Conservation (phyloP, 2,797 vertebrate species). For the Echiichthys vipera region DNA sequence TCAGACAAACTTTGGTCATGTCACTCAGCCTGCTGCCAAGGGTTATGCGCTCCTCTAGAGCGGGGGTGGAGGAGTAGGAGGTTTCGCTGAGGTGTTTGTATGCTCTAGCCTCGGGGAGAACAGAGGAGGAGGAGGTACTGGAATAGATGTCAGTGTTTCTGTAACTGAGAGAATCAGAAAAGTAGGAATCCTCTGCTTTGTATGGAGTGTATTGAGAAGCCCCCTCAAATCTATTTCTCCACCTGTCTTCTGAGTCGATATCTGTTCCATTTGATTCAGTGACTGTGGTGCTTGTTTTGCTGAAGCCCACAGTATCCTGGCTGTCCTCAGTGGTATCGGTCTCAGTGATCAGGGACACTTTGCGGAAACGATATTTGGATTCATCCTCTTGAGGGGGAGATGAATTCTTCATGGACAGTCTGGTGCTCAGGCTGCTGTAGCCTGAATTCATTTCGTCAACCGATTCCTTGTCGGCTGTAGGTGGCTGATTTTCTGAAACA, state of each 20-base stretch:
- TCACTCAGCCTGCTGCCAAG: constrained; percentile 53
- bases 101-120: constrained; percentile 21
- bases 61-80: constrained; percentile 18
- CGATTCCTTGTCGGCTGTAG: constrained; percentile 17
- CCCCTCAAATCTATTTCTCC: constrained; percentile 64
- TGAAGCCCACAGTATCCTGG: background rate
- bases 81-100: constrained; percentile 29
- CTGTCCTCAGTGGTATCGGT: background rate
- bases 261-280: constrained; percentile 17
- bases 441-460: constrained; percentile 69
- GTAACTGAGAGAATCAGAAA: constrained; percentile 32
- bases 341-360: constrained; percentile 81
- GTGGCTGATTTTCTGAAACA: constrained; percentile 15
- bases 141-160: constrained; percentile 15
- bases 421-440: constrained; percentile 76
- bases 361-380: constrained; percentile 74
- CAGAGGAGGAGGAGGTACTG: constrained; percentile 25
- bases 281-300: background rate
- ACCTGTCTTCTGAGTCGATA: constrained; percentile 19
- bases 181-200: background rate
- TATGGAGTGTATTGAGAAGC: constrained; percentile 33
- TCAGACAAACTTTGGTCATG: constrained; percentile 56
- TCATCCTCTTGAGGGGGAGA: constrained; percentile 58
- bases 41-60: constrained; percentile 36
- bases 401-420: constrained; percentile 69